phyloP scores from a whole-genome alignment of 2,113 vertebrate genomes.

The Oncorhynchus keta region DNA sequence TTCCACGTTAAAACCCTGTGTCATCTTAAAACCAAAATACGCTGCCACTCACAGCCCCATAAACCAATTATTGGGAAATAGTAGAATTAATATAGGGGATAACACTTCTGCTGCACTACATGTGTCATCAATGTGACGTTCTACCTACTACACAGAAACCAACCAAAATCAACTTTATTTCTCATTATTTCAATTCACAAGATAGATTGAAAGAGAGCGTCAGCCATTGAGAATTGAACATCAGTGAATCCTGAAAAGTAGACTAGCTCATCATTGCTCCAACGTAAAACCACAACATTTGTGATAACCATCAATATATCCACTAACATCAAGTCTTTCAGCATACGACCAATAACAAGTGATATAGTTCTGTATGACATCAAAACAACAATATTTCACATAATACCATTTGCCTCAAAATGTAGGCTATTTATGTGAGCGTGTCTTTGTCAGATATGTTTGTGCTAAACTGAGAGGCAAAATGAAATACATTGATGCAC shows the following conservation, averaged over 20 bases:
- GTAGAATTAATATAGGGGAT: background rate
- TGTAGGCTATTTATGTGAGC: too few relatives aligned
- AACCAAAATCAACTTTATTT: too few relatives aligned
- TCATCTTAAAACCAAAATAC: constrained; percentile 62
- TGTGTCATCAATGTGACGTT: too few relatives aligned
- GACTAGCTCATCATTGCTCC: background rate
- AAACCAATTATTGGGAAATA: background rate
- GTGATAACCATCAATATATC: background rate
- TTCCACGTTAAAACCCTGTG: constrained; percentile 67
- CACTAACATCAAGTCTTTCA: background rate
- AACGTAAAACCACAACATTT: background rate
- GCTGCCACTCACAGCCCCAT: constrained; percentile 54
- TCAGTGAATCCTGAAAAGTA: too few relatives aligned
- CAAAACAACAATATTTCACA: background rate
- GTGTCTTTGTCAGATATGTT: too few relatives aligned
- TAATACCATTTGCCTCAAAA: background rate
- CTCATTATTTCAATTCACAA: too few relatives aligned
- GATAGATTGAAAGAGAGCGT: too few relatives aligned
- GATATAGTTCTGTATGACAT: background rate
- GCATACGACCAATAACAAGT: too few relatives aligned
- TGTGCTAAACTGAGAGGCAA: too few relatives aligned
- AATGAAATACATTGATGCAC: too few relatives aligned
- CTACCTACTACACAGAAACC: too few relatives aligned
- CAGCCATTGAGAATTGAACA: too few relatives aligned
- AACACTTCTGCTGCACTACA: background rate